phyloP scores from a whole-genome alignment of 2,888 invertebrate species.

The Onthophagus sagittarius region DNA sequence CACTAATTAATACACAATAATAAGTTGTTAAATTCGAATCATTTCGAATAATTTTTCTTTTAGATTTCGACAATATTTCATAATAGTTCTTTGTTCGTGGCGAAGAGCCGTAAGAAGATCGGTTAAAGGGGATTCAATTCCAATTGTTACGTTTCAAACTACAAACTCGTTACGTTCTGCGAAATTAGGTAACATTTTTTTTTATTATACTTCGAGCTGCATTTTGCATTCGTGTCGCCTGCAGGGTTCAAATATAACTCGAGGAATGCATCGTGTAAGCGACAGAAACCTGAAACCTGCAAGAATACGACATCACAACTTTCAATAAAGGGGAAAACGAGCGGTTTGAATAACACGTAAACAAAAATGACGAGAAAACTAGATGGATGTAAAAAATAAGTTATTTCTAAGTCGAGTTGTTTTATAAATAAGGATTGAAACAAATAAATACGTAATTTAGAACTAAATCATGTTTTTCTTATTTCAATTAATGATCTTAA shows the following conservation, averaged over 20 bases:
- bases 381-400: too few species aligned
- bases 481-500: too few species aligned
- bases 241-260: neutral
- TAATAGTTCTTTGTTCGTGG: conserved; percentile 65
- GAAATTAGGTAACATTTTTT: neutral
- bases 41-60: conserved; percentile 26
- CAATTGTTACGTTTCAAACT: neutral
- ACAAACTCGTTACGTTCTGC: neutral
- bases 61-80: conserved; percentile 70
- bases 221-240: neutral
- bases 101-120: conserved; percentile 17
- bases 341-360: neutral
- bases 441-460: too few species aligned
- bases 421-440: too few species aligned
- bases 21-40: neutral
- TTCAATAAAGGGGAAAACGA: neutral
- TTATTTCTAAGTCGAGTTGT: too few species aligned
- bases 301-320: neutral
- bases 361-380: neutral
- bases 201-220: neutral
- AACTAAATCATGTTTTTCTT: too few species aligned
- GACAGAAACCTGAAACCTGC: neutral
- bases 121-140: neutral
- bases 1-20: neutral
- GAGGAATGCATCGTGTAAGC: neutral